These are phyloP conservation scores for Teleogryllus oceanicus DNA, from an alignment of 2,888 invertebrate genomes.

Conservation along the genomic window DNA sequence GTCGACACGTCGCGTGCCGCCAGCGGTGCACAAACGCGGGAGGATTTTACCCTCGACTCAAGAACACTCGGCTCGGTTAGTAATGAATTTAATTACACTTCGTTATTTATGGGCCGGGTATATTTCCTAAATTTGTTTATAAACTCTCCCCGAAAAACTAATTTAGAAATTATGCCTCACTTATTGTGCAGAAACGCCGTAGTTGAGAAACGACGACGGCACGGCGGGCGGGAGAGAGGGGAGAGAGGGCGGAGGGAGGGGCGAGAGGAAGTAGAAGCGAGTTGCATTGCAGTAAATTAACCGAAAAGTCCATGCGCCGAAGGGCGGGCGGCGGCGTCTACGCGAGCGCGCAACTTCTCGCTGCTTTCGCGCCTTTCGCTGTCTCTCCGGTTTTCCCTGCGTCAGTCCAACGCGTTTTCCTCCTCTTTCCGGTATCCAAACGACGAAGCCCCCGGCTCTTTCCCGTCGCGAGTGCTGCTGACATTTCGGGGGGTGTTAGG, in stretches of 20 bases:
- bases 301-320: neutral
- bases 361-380: neutral
- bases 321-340: neutral
- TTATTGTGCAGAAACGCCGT: neutral
- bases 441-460: neutral
- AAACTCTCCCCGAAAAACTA: neutral
- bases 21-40: too few relatives aligned
- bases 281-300: slow-evolving; percentile 9
- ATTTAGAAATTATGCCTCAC: neutral
- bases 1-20: too few relatives aligned
- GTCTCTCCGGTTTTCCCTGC: neutral
- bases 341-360: neutral
- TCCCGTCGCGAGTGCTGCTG: neutral
- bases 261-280: neutral
- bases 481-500: neutral
- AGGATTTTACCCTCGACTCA: neutral
- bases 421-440: neutral
- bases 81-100: neutral
- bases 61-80: neutral
- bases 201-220: neutral
- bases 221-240: neutral
- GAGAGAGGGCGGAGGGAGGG: neutral
- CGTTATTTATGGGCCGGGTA: slow-evolving; percentile 2
- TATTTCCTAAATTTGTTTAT: slow-evolving; percentile 3
- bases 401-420: neutral